Evolutionary conservation across 1,140 invertebrate species (phyloP).

Genomic region (Formica selysi): DNA sequence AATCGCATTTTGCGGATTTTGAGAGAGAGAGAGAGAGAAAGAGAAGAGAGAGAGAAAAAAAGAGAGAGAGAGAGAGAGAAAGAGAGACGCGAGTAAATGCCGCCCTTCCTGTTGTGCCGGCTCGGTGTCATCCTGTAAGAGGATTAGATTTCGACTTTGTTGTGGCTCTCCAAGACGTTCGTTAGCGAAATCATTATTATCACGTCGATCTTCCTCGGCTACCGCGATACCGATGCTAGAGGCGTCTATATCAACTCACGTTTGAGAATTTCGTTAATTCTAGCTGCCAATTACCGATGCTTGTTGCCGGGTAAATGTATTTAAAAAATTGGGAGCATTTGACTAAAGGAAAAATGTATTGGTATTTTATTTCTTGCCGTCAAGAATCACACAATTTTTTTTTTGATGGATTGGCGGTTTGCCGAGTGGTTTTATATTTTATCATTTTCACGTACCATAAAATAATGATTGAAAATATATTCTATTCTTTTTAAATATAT

Average conservation of each 20-base stretch:
- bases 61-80: slow-evolving; percentile 51
- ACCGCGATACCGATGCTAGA: slow-evolving; percentile 22
- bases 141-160: slow-evolving; percentile 83
- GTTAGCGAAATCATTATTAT: slow-evolving; percentile 81
- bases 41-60: slow-evolving; percentile 41
- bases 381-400: no score
- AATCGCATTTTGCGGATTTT: slow-evolving; percentile 63
- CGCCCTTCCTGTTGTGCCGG: neutral
- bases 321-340: neutral
- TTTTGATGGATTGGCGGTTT: no score
- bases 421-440: no score
- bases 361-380: neutral
- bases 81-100: slow-evolving; percentile 65
- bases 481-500: neutral
- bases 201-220: slow-evolving; percentile 58
- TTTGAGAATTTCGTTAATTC: slow-evolving; percentile 55
- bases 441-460: no score
- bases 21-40: slow-evolving; percentile 35
- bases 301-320: neutral
- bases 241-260: slow-evolving; percentile 57
- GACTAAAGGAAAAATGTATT: neutral
- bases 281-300: slow-evolving; percentile 37
- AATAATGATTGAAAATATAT: no score
- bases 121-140: slow-evolving; percentile 73
- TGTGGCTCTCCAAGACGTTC: slow-evolving; percentile 84